These are phyloP conservation scores for Willisornis vidua DNA, from an alignment of 2,113 vertebrate genomes.

Conservation along the genomic window DNA sequence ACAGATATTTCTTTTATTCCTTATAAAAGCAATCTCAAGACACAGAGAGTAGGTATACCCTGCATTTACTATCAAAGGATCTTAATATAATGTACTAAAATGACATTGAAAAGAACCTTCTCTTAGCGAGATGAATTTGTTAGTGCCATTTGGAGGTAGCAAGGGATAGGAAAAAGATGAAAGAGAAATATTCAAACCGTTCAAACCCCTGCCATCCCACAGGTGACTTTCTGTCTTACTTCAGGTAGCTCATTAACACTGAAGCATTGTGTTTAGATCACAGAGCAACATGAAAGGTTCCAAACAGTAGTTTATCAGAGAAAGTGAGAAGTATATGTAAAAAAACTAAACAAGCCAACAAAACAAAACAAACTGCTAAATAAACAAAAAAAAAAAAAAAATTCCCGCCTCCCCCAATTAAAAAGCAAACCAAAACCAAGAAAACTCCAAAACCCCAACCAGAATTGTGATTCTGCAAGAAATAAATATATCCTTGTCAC, in stretches of 20 bases:
- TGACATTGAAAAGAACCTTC: not conserved
- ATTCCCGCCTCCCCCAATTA: accelerated
- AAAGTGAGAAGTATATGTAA: not conserved
- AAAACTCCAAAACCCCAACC: not conserved
- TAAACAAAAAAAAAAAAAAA: not conserved
- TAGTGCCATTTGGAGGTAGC: not conserved
- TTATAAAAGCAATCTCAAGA: conserved; percentile 1
- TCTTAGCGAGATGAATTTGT: not conserved
- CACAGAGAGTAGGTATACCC: not conserved
- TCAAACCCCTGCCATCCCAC: not conserved
- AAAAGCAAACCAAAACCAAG: not conserved
- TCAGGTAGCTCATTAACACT: conserved; percentile 8
- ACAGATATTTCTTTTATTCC: not conserved
- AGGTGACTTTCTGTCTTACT: not conserved
- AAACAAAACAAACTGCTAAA: not conserved
- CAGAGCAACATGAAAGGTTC: not conserved
- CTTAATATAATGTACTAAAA: not conserved
- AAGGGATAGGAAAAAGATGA: conserved; percentile 16
- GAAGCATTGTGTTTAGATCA: not conserved
- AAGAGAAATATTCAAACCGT: conserved; percentile 22
- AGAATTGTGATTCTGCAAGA: not conserved
- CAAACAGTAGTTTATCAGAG: conserved; percentile 15
- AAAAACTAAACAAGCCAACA: not conserved
- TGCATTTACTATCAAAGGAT: conserved; percentile 39
- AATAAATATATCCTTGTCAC: not conserved